Conservation (phyloP, 2,888 invertebrate species). For the Lingula anatina region DNA sequence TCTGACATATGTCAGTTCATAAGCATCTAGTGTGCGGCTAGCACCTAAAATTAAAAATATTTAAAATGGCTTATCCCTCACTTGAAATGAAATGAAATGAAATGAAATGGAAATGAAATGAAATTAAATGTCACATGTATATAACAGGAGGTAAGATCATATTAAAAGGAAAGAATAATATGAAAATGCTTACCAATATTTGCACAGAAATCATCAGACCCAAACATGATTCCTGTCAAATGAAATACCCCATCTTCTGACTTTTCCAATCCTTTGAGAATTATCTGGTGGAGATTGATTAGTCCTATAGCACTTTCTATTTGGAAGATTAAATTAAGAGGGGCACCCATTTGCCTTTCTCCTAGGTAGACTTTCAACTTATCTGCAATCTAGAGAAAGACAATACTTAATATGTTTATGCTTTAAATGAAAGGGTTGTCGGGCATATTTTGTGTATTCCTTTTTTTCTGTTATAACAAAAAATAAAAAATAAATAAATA, state of each 20-base stretch:
- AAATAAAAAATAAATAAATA: no score
- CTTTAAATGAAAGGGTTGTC: no score
- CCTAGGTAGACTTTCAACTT: constrained; percentile 42
- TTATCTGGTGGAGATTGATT: constrained; percentile 59
- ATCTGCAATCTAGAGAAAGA: constrained; percentile 54
- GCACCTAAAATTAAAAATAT: constrained; percentile 52
- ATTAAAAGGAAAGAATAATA: no score
- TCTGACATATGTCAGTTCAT: constrained; percentile 60
- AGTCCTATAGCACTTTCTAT: constrained; percentile 63
- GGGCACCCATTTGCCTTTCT: constrained; percentile 18
- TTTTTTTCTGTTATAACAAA: no score
- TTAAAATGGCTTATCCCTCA: no score
- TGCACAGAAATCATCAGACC: constrained; percentile 67
- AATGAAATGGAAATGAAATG: neutral
- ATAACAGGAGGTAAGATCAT: no score
- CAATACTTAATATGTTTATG: neutral
- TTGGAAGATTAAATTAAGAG: constrained; percentile 58
- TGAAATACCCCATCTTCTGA: constrained; percentile 48
- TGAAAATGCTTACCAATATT: constrained; percentile 62
- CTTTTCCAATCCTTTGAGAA: constrained; percentile 52
- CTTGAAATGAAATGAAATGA: neutral
- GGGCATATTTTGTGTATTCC: no score
- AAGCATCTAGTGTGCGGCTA: constrained; percentile 54
- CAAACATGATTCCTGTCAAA: constrained; percentile 63
- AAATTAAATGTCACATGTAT: no score